Conservation (phyloP, 2,113 vertebrate genomes). For the Elaphurus davidianus region DNA sequence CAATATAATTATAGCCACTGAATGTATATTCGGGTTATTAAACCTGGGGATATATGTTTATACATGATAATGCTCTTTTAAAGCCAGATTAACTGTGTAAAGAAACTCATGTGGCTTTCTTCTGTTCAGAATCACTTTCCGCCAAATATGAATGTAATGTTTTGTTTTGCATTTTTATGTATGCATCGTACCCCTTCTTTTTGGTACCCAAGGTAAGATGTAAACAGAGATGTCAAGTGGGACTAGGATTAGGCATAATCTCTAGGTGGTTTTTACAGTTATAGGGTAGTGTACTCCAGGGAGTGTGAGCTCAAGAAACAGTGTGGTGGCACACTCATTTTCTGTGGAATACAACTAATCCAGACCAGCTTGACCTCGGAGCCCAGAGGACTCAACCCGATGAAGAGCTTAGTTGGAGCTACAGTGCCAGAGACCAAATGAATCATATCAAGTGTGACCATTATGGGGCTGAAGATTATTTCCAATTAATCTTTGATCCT, state of each 20-base stretch:
- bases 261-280: slow-evolving; percentile 83
- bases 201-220: slow-evolving; percentile 79
- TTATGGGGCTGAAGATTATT: slow-evolving; percentile 84
- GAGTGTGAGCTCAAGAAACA: slow-evolving; percentile 72
- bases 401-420: slow-evolving; percentile 87
- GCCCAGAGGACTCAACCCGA: slow-evolving; percentile 81
- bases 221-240: slow-evolving; percentile 80
- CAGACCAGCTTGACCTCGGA: slow-evolving; percentile 86
- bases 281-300: slow-evolving; percentile 73
- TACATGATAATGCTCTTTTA: slow-evolving; percentile 60
- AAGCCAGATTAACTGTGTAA: slow-evolving; percentile 58
- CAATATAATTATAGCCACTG: neutral
- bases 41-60: slow-evolving; percentile 28
- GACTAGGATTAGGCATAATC: slow-evolving; percentile 86
- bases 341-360: slow-evolving; percentile 73
- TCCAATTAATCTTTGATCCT: slow-evolving; percentile 90
- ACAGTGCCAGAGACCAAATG: slow-evolving; percentile 85
- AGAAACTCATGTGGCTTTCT: slow-evolving; percentile 61
- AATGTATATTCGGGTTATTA: neutral
- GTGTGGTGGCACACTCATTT: slow-evolving; percentile 71
- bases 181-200: neutral
- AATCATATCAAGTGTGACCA: slow-evolving; percentile 89
- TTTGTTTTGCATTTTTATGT: neutral
- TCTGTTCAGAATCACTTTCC: slow-evolving; percentile 58
- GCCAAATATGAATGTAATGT: slow-evolving; percentile 60